Base-by-base conservation (phyloP, 23 tunicate species). In the Phallusia fumigata region DNA sequence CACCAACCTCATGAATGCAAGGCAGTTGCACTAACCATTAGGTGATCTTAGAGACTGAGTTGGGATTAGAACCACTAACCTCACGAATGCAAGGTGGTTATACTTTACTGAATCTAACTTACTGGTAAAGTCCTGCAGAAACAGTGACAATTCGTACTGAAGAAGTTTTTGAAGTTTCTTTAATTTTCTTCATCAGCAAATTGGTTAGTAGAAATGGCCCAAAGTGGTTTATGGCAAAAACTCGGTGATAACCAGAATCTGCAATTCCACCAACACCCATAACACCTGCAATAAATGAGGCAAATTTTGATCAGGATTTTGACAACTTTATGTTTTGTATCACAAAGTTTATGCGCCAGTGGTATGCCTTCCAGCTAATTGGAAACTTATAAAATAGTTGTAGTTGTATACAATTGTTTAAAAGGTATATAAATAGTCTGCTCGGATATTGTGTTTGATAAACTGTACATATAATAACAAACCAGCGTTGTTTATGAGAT, bases 181-280 rank as follows among this genome's bases (percentile, higher is more conserved):
- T 89, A 82, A 94, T 78, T 77, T 85, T 77, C 18, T 85, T 84
- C 31, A 89, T 52, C 3, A 94, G 80, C 19, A 94, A 74, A 76
- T 94, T 86, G n/a, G 98, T 94, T 3, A 94, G 81, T 0, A 89
- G 77, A 87, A 94, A 94, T 64, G 88, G 95, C 0, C 98, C 93
- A 12, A 94, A 74, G 36, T 94, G 94, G 35, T 94, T 94, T 36
- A 86, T 77, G 16, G 88, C 90, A 79, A 89, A 86, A 51, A 88
- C 47, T 45, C 79, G 86, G 40, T 84, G 89, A 19, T 85, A 32
- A 10, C 94, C 98, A 64, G 82, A 49, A 24, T 82, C 76, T 10
- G 90, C 82, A 34, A 74, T 33, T 19, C 90, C 90, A 53, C 13
- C 28, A 3, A 58, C 5, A 22, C 69, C 28, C 69, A 58, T 58